Base-by-base conservation (phyloP, 2,888 invertebrate species). In the Laothoe populi region DNA sequence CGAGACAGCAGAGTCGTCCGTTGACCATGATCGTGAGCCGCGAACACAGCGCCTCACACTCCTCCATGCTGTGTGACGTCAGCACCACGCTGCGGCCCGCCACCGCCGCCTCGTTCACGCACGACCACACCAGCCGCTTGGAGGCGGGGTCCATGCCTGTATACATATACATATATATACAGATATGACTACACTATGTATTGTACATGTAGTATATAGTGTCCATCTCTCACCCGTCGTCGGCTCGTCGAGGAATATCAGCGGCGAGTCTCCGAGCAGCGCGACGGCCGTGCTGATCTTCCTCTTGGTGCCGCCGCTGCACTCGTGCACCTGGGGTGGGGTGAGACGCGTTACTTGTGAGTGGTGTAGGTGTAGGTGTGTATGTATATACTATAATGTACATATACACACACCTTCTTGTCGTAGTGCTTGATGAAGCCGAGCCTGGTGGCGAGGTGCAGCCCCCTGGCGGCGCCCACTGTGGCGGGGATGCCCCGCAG, bases 41-140 rank as follows among this genome's bases (percentile, higher is more conserved):
- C 1, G 96, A 96, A 83, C 97, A 97, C 44, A 97, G 90, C 35
- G 96, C 96, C 88, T 97, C 97, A 84, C 97, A 97, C 85, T 97
- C 97, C 83, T 96, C 96, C 96, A 97, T 97, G 82, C 96, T 96
- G 88, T 97, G 96, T 49, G 97, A 97, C 19, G 98, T 98, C 64
- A 98, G 92, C 64, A 98, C 93, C 61, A 98, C 94, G 63, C 96
- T 95, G 57, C 88, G 83, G 0, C 97, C 97, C 3, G 94, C 94
- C 11, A 69, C 42, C 66, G 95, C 94, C 64, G 94, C 93, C 7
- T 68, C 73, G 73, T 82, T 86, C 35, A 97, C 93, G 57, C 95
- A 94, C 73, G 95, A 93, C 98, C 98, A 98, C 11, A 98, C 93
- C 64, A 96, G 95, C 2, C 97, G 94, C 72, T 97, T 95, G 0